A percentile compares a stretch with the other conserved stretches of the same genome.
These are phyloP conservation scores for Yoshiicerus persimilis DNA, from an alignment of 1,140 invertebrate genomes.

Conservation along the genomic window DNA sequence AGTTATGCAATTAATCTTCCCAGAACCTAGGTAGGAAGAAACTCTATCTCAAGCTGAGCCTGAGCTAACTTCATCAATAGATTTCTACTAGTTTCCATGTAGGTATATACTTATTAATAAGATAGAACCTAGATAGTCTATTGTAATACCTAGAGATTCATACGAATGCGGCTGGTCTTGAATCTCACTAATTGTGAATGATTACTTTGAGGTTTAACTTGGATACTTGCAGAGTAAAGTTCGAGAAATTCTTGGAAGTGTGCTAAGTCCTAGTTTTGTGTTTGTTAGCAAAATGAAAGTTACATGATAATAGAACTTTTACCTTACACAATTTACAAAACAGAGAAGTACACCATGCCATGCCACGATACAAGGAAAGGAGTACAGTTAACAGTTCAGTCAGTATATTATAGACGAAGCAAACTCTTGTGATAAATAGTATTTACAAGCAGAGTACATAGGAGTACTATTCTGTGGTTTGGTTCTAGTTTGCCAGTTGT, in stretches of 20 bases:
- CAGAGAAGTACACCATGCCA: too few species aligned
- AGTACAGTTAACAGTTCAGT: too few species aligned
- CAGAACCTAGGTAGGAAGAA: too few species aligned
- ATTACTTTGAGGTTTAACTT: background rate
- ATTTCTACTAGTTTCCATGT: background rate
- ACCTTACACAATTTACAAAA: too few species aligned
- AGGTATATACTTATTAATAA: background rate
- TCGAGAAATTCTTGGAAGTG: background rate
- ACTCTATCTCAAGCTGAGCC: too few species aligned
- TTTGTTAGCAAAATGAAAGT: background rate
- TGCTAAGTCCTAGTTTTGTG: background rate
- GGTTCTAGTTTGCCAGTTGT: background rate
- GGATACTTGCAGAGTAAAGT: background rate
- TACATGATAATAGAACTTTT: too few species aligned
- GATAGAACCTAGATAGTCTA: background rate
- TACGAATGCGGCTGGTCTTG: background rate
- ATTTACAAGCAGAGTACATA: background rate
- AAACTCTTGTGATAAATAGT: background rate
- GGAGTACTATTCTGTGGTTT: background rate
- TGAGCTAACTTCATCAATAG: background rate
- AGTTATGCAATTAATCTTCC: too few species aligned
- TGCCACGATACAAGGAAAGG: too few species aligned
- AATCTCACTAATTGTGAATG: slow-evolving; percentile 6
- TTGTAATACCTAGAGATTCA: background rate
- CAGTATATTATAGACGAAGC: background rate